Evolutionary conservation across 2,797 vertebrate species (phyloP).

Genomic region (Smutsia gigantea): DNA sequence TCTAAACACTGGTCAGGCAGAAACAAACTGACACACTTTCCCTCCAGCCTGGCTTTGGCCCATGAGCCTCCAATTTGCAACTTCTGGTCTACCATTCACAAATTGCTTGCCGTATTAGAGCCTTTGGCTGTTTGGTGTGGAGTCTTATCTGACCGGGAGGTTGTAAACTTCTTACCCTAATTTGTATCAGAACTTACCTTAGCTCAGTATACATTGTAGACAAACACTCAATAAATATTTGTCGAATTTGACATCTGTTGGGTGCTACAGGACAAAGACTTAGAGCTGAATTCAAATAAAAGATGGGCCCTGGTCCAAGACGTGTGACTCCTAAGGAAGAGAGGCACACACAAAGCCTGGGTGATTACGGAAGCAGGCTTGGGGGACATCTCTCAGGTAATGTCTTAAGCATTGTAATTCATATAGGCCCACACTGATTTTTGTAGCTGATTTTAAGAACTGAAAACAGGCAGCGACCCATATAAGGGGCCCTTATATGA

Average conservation of each 20-base stretch:
- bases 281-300: neutral
- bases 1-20: neutral
- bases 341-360: neutral
- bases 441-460: neutral
- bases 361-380: neutral
- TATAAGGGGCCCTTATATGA: neutral
- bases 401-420: neutral
- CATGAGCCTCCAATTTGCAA: neutral
- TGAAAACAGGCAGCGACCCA: neutral
- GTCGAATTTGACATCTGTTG: constrained; percentile 18
- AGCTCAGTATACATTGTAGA: neutral
- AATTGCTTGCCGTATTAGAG: neutral
- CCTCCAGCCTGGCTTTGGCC: neutral
- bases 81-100: neutral
- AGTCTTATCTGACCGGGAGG: neutral
- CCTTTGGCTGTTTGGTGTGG: neutral
- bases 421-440: neutral
- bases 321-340: neutral
- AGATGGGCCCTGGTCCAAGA: neutral
- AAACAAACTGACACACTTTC: neutral
- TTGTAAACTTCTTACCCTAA: constrained; percentile 36
- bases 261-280: neutral
- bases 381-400: neutral
- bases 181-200: constrained; percentile 20
- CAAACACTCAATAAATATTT: neutral